Base-by-base conservation (phyloP, 2,888 invertebrate species). In the Sepioteuthis lessoniana region DNA sequence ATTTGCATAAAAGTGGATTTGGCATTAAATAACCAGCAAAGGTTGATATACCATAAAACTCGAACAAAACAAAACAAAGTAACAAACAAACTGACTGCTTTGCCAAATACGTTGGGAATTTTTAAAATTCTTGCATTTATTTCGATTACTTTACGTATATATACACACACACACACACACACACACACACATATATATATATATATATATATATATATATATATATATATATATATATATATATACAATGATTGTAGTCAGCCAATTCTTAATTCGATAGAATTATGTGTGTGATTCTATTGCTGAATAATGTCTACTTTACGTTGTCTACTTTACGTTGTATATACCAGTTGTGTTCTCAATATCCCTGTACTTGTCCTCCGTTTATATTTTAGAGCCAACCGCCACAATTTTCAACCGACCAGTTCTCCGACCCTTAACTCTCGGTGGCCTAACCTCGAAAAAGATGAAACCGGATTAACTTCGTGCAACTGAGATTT, bases 391-490 rank as follows among this genome's bases (percentile, higher is more conserved):
- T 76, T 76, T 76, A n/a, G 3, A n/a, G 76, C n/a, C n/a, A 4
- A 1, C 76, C n/a, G 25, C 76, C 76, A 76, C n/a, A 76, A 10
- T 76, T n/a, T 76, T 76, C 35, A 76, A 3, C n/a, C n/a, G n/a
- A 76, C 76, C n/a, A 16, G n/a, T n/a, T 76, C 76, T 76, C 76
- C 76, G n/a, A 76, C 76, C 76, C 76, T 76, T n/a, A 76, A 76
- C 76, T n/a, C 35, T n/a, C n/a, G 76, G 16, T 76, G n/a, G 76
- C 35, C 76, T 76, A n/a, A 76, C n/a, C n/a, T 76, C 76, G n/a
- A 35, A 76, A 76, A n/a, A 76, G 35, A 76, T n/a, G 76, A 35
- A 76, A 76, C n/a, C n/a, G 19, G 76, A 76, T 76, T 76, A 10
- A 76, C n/a, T 76, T 76, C 76, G 19, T n/a, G 76, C 76, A n/a